Conservation (phyloP, 2,797 vertebrate genomes). For the Thamnophis elegans region DNA sequence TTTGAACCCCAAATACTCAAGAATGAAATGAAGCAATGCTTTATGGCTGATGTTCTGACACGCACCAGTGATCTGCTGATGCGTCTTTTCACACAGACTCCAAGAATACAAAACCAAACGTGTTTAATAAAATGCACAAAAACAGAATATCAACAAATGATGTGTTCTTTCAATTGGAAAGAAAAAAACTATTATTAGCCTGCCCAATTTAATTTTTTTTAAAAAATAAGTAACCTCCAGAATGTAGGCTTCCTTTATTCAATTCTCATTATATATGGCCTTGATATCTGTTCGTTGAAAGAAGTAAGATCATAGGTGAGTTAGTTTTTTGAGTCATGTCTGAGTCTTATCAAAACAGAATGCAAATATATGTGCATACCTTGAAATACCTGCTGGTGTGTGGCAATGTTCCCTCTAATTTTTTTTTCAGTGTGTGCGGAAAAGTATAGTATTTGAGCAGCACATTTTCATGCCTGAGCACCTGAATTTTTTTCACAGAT, state of each 20-base stretch:
- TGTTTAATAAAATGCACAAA: slow-evolving; percentile 32
- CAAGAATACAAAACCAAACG: slow-evolving; percentile 30
- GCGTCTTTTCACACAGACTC: slow-evolving; percentile 2
- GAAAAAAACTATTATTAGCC: neutral
- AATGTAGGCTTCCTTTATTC: slow-evolving; percentile 19
- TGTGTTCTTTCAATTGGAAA: slow-evolving; percentile 14
- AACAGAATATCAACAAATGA: slow-evolving; percentile 25
- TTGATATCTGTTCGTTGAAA: slow-evolving; percentile 30
- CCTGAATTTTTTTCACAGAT: no score
- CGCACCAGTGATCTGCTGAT: slow-evolving; percentile 44
- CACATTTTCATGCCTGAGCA: no score
- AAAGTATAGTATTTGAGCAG: no score
- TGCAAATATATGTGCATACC: neutral
- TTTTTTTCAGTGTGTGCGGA: no score
- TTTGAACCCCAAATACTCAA: slow-evolving; percentile 62
- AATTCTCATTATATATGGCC: slow-evolving; percentile 33
- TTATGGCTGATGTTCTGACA: slow-evolving; percentile 33
- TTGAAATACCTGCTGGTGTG: slow-evolving; percentile 24
- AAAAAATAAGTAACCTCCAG: slow-evolving; percentile 6
- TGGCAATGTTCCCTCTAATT: no score
- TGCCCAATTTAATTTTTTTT: slow-evolving; percentile 3
- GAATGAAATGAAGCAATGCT: slow-evolving; percentile 49
- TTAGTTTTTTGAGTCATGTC: slow-evolving; percentile 24
- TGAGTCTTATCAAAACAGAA: neutral
- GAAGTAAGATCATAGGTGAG: slow-evolving; percentile 37